These are phyloP conservation scores for Physocephala rufipes DNA, from an alignment of 2,888 invertebrate species.

Conservation along the genomic window DNA sequence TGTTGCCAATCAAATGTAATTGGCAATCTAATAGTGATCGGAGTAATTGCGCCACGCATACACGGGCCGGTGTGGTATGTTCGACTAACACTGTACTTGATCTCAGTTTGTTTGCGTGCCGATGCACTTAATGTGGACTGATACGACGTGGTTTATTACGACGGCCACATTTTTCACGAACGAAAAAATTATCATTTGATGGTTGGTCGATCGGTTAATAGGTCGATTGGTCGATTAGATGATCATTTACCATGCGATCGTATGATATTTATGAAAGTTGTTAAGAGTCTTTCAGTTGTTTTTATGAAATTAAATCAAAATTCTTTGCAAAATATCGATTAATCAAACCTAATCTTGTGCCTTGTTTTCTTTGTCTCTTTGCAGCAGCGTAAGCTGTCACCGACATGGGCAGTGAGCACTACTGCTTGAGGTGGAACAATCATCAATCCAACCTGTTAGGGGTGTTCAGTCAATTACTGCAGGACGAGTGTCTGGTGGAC, in stretches of 20 bases:
- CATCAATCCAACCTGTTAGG: conserved; percentile 98
- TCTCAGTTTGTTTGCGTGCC: neutral
- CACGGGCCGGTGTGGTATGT: neutral
- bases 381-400: conserved; percentile 84
- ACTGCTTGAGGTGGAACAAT: conserved; percentile 99
- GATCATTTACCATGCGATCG: too few relatives aligned
- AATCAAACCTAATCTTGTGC: neutral
- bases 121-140: neutral
- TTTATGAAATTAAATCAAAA: too few relatives aligned
- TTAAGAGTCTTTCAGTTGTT: too few relatives aligned
- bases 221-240: too few relatives aligned
- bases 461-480: conserved; percentile 95
- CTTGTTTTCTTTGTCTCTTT: conserved; percentile 44
- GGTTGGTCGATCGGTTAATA: too few relatives aligned
- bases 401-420: conserved; percentile 98
- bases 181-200: too few relatives aligned
- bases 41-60: conserved; percentile 22
- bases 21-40: conserved; percentile 18
- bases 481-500: conserved; percentile 95
- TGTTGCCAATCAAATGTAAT: neutral
- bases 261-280: too few relatives aligned
- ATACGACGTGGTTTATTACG: neutral
- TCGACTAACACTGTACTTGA: conserved; percentile 7
- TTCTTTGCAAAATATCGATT: too few relatives aligned
- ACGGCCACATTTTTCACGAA: neutral